A percentile compares a stretch with the other conserved stretches of the same genome.
Conservation (phyloP, 92 coral and sea anemone species). For the Porites rus region DNA sequence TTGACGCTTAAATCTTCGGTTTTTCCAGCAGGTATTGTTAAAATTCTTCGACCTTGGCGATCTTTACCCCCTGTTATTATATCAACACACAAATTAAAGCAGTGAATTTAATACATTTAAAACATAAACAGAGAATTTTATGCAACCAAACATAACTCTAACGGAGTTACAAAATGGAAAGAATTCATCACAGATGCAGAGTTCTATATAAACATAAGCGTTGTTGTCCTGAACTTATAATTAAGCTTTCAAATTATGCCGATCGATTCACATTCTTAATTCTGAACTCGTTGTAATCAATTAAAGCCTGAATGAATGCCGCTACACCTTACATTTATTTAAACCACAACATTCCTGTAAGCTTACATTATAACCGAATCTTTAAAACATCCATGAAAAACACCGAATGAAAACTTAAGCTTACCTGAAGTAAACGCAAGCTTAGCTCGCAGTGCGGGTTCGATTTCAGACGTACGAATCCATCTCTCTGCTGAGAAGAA, state of each 20-base stretch:
- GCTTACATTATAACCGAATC: not conserved
- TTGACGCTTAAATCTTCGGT: conserved; percentile 74
- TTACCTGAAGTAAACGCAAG: conserved; percentile 82
- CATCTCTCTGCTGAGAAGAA: conserved; percentile 56
- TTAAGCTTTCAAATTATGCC: not conserved
- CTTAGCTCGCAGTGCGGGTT: conserved; percentile 70
- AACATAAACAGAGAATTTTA: conserved; percentile 30
- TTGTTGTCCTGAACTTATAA: not conserved
- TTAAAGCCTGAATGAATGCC: not conserved
- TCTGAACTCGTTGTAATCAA: too few relatives aligned
- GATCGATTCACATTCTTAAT: not conserved
- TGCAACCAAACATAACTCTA: not conserved
- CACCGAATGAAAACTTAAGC: not conserved
- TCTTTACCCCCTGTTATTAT: conserved; percentile 79
- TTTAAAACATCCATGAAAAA: not conserved
- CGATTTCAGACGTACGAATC: conserved; percentile 80
- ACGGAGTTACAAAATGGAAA: not conserved
- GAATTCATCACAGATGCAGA: not conserved
- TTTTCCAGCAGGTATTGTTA: conserved; percentile 82
- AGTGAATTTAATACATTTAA: conserved; percentile 2
- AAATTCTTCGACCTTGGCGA: conserved; percentile 87
- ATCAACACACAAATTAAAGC: not conserved
- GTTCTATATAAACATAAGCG: too few relatives aligned
- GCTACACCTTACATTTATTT: conserved; percentile 1
- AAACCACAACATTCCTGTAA: conserved; percentile 9